These are phyloP conservation scores for Phocoena sinus DNA, from an alignment of 2,113 vertebrate genomes.

Conservation along the genomic window DNA sequence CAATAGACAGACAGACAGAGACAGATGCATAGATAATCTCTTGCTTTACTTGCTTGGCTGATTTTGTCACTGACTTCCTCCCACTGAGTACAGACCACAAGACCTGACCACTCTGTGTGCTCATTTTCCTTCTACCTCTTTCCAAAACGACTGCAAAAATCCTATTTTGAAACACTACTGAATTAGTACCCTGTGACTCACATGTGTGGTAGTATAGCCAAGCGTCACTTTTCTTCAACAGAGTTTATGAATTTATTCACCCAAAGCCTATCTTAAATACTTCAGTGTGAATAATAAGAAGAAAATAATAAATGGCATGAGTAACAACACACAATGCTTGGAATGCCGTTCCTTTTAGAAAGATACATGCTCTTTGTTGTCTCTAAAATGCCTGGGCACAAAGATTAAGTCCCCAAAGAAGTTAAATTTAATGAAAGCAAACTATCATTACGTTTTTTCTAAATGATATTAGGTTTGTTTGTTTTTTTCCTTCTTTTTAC, in stretches of 20 bases:
- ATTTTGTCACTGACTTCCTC: background rate
- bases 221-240: constrained; percentile 11
- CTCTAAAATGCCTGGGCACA: background rate
- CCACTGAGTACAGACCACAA: background rate
- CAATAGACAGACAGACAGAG: background rate
- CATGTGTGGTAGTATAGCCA: background rate
- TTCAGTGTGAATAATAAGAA: constrained; percentile 37
- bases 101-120: background rate
- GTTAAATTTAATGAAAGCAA: constrained; percentile 23
- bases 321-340: background rate
- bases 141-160: background rate
- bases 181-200: background rate
- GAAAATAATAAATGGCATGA: constrained; percentile 8
- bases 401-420: constrained; percentile 49
- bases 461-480: background rate
- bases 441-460: background rate
- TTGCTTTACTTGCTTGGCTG: background rate
- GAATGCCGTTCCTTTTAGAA: constrained; percentile 2
- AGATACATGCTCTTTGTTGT: constrained; percentile 36
- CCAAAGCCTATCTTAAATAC: background rate
- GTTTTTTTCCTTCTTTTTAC: background rate
- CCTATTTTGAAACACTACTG: background rate
- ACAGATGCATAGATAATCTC: background rate
- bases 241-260: constrained; percentile 41
- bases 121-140: background rate